Evolutionary conservation across 2,113 vertebrate genomes (phyloP).

Genomic region (Chionomys nivalis): DNA sequence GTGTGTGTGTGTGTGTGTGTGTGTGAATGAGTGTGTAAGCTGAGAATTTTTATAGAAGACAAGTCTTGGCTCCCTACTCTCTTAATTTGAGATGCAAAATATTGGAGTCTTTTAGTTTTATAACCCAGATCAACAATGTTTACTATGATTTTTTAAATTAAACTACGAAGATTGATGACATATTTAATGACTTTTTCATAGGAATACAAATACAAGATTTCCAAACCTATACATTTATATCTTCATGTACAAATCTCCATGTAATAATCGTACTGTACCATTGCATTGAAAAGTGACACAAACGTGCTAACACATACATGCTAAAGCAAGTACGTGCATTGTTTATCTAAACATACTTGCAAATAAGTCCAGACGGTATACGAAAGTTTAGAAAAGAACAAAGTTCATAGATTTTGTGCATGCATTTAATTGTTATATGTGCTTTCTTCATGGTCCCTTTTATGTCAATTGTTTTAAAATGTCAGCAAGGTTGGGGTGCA

Average conservation of each 20-base stretch:
- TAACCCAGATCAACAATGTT: slow-evolving; percentile 65
- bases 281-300: slow-evolving; percentile 44
- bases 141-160: slow-evolving; percentile 73
- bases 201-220: slow-evolving; percentile 61
- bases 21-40: slow-evolving; percentile 56
- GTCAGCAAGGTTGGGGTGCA: slow-evolving; percentile 84
- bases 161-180: slow-evolving; percentile 66
- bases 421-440: slow-evolving; percentile 62
- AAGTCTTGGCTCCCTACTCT: slow-evolving; percentile 73
- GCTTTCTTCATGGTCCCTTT: slow-evolving; percentile 83
- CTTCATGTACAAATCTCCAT: neutral
- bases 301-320: slow-evolving; percentile 15
- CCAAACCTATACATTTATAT: slow-evolving; percentile 50
- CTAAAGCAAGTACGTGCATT: slow-evolving; percentile 42
- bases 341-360: slow-evolving; percentile 61
- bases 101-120: slow-evolving; percentile 79
- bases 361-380: slow-evolving; percentile 53
- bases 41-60: slow-evolving; percentile 66
- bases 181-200: slow-evolving; percentile 70
- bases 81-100: slow-evolving; percentile 79
- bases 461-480: slow-evolving; percentile 84
- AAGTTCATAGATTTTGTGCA: slow-evolving; percentile 67
- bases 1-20: neutral
- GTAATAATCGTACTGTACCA: neutral
- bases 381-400: slow-evolving; percentile 63